phyloP scores from a whole-genome alignment of 1,140 invertebrate species.

The Stenopsyche tienmushanensis region DNA sequence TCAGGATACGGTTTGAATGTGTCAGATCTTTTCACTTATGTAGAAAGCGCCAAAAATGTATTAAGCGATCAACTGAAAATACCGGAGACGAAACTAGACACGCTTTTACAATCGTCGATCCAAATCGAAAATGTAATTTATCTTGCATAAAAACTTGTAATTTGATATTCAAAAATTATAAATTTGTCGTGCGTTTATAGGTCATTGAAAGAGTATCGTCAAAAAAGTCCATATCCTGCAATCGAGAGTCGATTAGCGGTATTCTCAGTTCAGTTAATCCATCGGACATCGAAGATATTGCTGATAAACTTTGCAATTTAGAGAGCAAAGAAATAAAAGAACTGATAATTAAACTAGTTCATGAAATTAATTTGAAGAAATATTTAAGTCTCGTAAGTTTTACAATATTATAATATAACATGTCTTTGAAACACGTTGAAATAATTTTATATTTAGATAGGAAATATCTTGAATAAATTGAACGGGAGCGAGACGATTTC shows the following conservation, averaged over 20 bases:
- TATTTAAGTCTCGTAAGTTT: slow-evolving; percentile 52
- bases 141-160: too few relatives aligned
- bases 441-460: slow-evolving; percentile 36
- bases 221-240: slow-evolving; percentile 9
- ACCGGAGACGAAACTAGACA: slow-evolving; percentile 47
- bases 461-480: slow-evolving; percentile 50
- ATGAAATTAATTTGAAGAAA: slow-evolving; percentile 50
- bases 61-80: slow-evolving; percentile 48
- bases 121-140: slow-evolving; percentile 53
- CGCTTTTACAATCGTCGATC: slow-evolving; percentile 53
- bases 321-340: slow-evolving; percentile 44
- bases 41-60: slow-evolving; percentile 50
- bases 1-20: slow-evolving; percentile 56
- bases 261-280: slow-evolving; percentile 20
- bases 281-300: slow-evolving; percentile 6
- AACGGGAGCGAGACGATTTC: slow-evolving; percentile 46
- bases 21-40: slow-evolving; percentile 56
- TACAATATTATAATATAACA: slow-evolving; percentile 20
- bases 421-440: not conserved
- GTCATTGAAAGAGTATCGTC: not conserved
- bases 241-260: slow-evolving; percentile 15
- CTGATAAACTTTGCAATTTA: slow-evolving; percentile 26
- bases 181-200: slow-evolving; percentile 15
- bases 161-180: slow-evolving; percentile 1
- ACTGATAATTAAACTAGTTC: slow-evolving; percentile 45